Conservation (phyloP, 2,797 vertebrate genomes). For the Melanotaenia parkinsoni region DNA sequence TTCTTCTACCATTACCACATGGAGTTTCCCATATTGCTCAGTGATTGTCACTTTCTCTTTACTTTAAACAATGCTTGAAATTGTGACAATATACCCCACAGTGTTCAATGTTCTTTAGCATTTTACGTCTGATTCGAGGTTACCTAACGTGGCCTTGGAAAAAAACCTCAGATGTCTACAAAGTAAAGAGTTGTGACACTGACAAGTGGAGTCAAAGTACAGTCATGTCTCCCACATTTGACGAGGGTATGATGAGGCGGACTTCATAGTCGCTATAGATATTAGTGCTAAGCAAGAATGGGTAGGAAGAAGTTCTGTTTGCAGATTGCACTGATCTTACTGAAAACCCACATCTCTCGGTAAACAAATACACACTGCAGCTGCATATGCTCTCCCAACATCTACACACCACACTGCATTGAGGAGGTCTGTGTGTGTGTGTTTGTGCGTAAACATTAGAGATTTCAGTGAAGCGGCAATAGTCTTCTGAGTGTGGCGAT, state of each 20-base stretch:
- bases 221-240: slow-evolving; percentile 51
- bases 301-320: slow-evolving; percentile 5
- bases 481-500: slow-evolving; percentile 40
- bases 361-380: slow-evolving; percentile 15
- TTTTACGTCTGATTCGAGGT: slow-evolving; percentile 56
- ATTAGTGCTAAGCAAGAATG: slow-evolving; percentile 1
- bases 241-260: slow-evolving; percentile 56
- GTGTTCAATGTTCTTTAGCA: slow-evolving; percentile 53
- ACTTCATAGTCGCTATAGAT: slow-evolving; percentile 2
- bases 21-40: slow-evolving; percentile 8
- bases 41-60: slow-evolving; percentile 11
- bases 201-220: slow-evolving; percentile 50
- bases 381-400: slow-evolving; percentile 10
- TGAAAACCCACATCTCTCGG: slow-evolving; percentile 20
- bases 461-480: slow-evolving; percentile 52
- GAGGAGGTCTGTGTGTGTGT: slow-evolving; percentile 12
- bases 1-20: neutral
- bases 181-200: slow-evolving; percentile 63
- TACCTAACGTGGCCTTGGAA: slow-evolving; percentile 49
- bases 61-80: slow-evolving; percentile 42
- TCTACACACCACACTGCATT: slow-evolving; percentile 23
- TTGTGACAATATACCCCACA: slow-evolving; percentile 38
- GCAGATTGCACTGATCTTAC: slow-evolving; percentile 15
- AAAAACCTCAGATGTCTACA: slow-evolving; percentile 53
- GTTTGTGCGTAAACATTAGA: slow-evolving; percentile 7